Base-by-base conservation (phyloP, 2,113 vertebrate genomes). In the Rhynchomys soricoides region DNA sequence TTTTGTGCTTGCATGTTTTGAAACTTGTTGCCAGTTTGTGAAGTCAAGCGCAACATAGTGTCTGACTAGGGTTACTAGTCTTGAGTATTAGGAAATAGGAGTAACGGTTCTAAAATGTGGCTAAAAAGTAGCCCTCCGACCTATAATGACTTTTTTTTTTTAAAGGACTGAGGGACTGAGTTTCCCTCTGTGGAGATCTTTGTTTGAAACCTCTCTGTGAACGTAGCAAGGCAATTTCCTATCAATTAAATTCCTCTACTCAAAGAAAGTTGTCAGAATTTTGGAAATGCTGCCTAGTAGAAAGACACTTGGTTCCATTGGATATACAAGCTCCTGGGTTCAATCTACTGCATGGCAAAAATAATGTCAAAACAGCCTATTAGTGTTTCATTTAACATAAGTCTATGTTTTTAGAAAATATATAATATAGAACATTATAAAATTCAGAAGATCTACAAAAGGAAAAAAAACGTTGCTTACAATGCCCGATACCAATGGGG, bases 181-280 rank as follows among this genome's bases (percentile, higher is more conserved):
- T 83, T 93, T 94, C 92, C 87, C 90, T 90, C 59, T 57, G n/a
- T 92, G 26, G 59, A 89, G 48, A 81, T 50, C 43, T 90, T 37
- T 96, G 78, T 95, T 85, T 93, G 45, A 95, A 96, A 88, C 86
- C 26, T 93, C 64, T 50, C 48, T 94, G 48, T 82, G 59, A 52
- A 59, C 43, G 89, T 85, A 88, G 68, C 26, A 59, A 92, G 64
- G 93, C 92, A 95, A 95, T 66, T 78, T 64, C 24, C 43, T 93
- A 82, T 75, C 87, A 77, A 86, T 73, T 68, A 88, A 97, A 95
- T 68, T n/a, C 37, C 45, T 75, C 52, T 78, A 78, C 52, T 92
- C 89, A 48, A 79, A 93, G 71, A 90, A 95, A 92, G 77, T 37
- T 22, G 26, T 95, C 50, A 43, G n/a, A 24, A 37, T 74, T 29